These are phyloP conservation scores for Odocoileus hemionus DNA, from an alignment of 2,113 vertebrate genomes.

Conservation along the genomic window DNA sequence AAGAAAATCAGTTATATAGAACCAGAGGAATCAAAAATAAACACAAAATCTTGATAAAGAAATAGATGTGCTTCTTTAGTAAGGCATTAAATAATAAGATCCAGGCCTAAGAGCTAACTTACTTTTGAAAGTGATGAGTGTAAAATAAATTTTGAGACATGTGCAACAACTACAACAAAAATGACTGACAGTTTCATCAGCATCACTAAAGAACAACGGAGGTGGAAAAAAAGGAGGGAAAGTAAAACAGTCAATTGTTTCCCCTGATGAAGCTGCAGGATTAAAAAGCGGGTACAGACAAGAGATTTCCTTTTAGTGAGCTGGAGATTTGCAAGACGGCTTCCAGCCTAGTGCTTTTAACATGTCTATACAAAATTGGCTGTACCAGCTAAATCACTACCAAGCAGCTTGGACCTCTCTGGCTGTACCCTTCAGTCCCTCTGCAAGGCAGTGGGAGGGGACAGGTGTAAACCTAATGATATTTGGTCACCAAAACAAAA, in stretches of 20 bases:
- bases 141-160: slow-evolving; percentile 20
- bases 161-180: not conserved
- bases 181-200: not conserved
- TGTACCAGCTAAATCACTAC: not conserved
- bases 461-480: not conserved
- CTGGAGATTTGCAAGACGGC: not conserved
- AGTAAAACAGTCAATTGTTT: not conserved
- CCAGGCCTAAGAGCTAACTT: slow-evolving; percentile 6
- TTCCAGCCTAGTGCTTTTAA: not conserved
- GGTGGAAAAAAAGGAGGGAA: not conserved
- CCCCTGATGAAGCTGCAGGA: not conserved
- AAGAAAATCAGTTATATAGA: not conserved
- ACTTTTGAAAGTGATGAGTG: slow-evolving; percentile 18
- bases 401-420: not conserved
- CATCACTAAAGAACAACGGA: not conserved
- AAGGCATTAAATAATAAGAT: slow-evolving; percentile 3
- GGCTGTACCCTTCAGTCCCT: not conserved
- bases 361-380: not conserved
- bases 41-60: slow-evolving; percentile 6
- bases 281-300: not conserved
- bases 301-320: not conserved
- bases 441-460: not conserved
- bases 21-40: slow-evolving; percentile 32
- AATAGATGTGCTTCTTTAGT: not conserved
- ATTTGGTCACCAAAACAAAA: not conserved